Evolutionary conservation across 1,140 invertebrate genomes (phyloP).

Genomic region (Penaeus indicus): DNA sequence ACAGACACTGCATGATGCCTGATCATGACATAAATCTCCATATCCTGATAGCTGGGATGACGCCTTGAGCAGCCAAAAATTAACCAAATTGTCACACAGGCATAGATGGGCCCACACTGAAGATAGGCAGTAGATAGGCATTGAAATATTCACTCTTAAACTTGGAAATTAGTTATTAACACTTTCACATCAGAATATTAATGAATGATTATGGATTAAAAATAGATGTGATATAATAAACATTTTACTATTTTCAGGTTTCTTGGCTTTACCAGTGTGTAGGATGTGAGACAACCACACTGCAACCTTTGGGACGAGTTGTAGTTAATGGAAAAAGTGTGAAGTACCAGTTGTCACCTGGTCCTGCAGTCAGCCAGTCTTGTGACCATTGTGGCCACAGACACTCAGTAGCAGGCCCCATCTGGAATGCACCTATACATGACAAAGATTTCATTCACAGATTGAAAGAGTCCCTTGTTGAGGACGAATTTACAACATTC

Average conservation of each 20-base stretch:
- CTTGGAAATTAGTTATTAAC: too few species aligned
- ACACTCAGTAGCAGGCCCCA: slow-evolving; percentile 90
- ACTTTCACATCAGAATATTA: too few species aligned
- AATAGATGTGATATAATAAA: too few species aligned
- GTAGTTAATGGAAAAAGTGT: slow-evolving; percentile 74
- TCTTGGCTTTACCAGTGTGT: slow-evolving; percentile 90
- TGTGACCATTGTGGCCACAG: slow-evolving; percentile 84
- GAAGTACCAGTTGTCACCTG: slow-evolving; percentile 79
- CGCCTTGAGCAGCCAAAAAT: too few species aligned
- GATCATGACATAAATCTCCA: too few species aligned
- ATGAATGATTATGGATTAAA: too few species aligned
- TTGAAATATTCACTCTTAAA: too few species aligned
- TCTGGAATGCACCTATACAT: slow-evolving; percentile 92
- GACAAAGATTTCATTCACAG: slow-evolving; percentile 81
- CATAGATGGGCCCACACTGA: too few species aligned
- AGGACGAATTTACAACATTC: slow-evolving; percentile 59
- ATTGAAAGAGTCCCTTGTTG: slow-evolving; percentile 70
- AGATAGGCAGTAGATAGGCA: too few species aligned
- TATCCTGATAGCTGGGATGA: too few species aligned
- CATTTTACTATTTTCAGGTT: slow-evolving; percentile 76
- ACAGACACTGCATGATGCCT: too few species aligned
- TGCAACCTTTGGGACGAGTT: slow-evolving; percentile 83
- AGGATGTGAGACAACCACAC: slow-evolving; percentile 84
- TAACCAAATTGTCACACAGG: too few species aligned
- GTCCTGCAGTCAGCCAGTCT: slow-evolving; percentile 76